These are phyloP conservation scores for Heterotis niloticus DNA, from an alignment of 2,113 vertebrate species.

Conservation along the genomic window DNA sequence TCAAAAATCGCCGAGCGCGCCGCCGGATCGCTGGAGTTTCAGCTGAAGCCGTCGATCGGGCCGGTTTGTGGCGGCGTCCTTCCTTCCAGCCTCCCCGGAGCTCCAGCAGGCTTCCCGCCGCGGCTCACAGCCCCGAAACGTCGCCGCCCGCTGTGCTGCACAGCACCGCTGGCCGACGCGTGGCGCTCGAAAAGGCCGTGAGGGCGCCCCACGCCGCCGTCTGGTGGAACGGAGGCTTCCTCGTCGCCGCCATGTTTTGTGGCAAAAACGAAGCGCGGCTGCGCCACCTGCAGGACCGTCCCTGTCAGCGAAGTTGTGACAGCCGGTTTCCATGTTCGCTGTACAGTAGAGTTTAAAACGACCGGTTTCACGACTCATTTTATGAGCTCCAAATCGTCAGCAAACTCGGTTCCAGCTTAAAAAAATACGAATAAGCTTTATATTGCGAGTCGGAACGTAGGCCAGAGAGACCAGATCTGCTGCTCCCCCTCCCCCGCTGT, in stretches of 20 bases:
- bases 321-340: background rate
- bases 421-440: too few relatives aligned
- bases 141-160: background rate
- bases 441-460: too few relatives aligned
- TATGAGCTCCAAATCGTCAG: background rate
- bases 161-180: background rate
- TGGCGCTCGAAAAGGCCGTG: background rate
- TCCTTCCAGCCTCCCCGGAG: background rate
- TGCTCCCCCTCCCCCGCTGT: too few relatives aligned
- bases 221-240: constrained; percentile 23
- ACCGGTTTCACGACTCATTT: too few relatives aligned
- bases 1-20: background rate
- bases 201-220: constrained; percentile 4
- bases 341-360: background rate
- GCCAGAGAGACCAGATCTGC: too few relatives aligned
- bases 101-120: background rate
- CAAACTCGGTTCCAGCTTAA: too few relatives aligned
- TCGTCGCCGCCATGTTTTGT: background rate
- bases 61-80: background rate
- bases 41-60: background rate
- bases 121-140: background rate
- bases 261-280: background rate
- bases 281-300: constrained; percentile 8
- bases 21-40: too few relatives aligned
- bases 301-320: background rate